phyloP scores from a whole-genome alignment of 2,888 invertebrate genomes.

The Nebria brevicollis region DNA sequence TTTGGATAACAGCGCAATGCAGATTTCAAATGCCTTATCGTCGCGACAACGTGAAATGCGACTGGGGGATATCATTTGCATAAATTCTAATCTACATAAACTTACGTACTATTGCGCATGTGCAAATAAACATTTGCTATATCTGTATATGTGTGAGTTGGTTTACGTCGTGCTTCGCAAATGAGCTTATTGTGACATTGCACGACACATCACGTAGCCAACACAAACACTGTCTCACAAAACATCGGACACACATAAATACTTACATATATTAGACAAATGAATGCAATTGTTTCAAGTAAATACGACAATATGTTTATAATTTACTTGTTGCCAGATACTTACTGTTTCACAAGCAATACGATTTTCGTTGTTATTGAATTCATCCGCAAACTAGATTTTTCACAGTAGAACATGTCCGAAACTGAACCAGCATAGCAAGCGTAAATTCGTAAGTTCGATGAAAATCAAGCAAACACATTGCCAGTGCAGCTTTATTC shows the following conservation, averaged over 20 bases:
- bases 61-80: conserved; percentile 44
- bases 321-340: background rate
- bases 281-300: background rate
- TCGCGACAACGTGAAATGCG: conserved; percentile 32
- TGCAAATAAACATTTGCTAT: conserved; percentile 7
- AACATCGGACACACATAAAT: background rate
- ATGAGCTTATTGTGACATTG: conserved; percentile 40
- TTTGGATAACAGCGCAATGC: conserved; percentile 20
- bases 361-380: too few relatives aligned
- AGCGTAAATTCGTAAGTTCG: too few relatives aligned
- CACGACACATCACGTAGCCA: conserved; percentile 21
- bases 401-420: too few relatives aligned
- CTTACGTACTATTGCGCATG: conserved; percentile 23
- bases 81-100: conserved; percentile 46
- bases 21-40: conserved; percentile 34
- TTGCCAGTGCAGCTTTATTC: conserved; percentile 20
- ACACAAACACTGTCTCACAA: background rate
- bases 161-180: conserved; percentile 9
- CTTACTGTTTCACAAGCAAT: too few relatives aligned
- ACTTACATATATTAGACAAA: background rate
- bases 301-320: background rate
- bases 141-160: conserved; percentile 23
- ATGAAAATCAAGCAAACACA: background rate
- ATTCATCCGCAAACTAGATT: too few relatives aligned
- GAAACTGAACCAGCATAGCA: too few relatives aligned